Conservation (phyloP, 2,113 vertebrate genomes). For the Dromiciops gliroides region DNA sequence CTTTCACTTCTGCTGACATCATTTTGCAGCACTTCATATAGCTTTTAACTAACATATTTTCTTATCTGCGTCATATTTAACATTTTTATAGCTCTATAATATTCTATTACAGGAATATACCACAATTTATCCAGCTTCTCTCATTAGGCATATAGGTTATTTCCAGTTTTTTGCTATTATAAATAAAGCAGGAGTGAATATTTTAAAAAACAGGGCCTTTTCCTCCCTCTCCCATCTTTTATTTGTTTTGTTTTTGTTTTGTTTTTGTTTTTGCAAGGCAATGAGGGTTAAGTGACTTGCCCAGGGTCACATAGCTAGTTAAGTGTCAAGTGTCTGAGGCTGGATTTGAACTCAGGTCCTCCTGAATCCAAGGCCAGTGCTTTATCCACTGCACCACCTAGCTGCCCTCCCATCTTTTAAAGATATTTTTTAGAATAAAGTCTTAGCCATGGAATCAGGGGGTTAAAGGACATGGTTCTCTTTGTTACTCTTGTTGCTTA, state of each 20-base stretch:
- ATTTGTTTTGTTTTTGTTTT: too few relatives aligned
- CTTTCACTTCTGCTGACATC: background rate
- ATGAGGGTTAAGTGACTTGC: too few relatives aligned
- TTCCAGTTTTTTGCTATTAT: constrained; percentile 13
- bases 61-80: background rate
- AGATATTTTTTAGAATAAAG: constrained; percentile 14
- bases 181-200: background rate
- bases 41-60: background rate
- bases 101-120: constrained; percentile 21
- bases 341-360: too few relatives aligned
- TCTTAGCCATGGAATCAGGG: constrained; percentile 28
- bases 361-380: too few relatives aligned
- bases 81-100: constrained; percentile 44
- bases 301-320: too few relatives aligned
- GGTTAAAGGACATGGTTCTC: background rate
- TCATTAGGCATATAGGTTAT: constrained; percentile 5
- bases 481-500: constrained; percentile 5
- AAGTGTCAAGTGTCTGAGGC: too few relatives aligned
- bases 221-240: background rate
- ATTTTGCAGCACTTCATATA: background rate
- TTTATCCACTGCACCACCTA: too few relatives aligned
- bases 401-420: constrained; percentile 10
- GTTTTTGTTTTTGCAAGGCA: too few relatives aligned
- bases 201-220: background rate
- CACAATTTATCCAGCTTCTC: constrained; percentile 17